Base-by-base conservation (phyloP, 2,797 vertebrate species). In the Neostethus bicornis region DNA sequence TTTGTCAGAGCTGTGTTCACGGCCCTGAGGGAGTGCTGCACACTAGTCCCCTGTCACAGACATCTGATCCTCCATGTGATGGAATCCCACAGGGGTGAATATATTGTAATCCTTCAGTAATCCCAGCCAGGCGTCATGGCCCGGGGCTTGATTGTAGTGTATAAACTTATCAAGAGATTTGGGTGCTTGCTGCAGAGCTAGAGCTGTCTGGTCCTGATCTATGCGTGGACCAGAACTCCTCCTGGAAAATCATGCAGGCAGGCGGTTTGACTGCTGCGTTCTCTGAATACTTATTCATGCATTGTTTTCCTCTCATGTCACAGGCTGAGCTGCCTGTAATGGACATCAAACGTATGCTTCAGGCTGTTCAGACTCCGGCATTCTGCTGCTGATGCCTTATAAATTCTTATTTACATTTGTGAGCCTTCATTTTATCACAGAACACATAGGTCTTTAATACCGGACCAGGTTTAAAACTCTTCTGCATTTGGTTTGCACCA, bases 51-150 rank as follows among this genome's bases (percentile, higher is more conserved):
- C 87, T 73, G 85, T 86, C 83, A 85, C 62, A 77, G 23, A 74
- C 75, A 82, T 81, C 80, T 80, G 85, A 86, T 88, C 82, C 81
- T 82, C 66, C 64, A 76, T 87, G 89, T 82, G 72, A 87, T 79
- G 80, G 70, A 70, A 80, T 90, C 85, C 85, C 85, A 77, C 70
- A 67, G 77, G 83, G 77, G 81, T 67, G 87, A 89, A 82, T 83
- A 79, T 72, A 83, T 85, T 59, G 83, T 89, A 91, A 91, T 91
- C 89, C 82, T 73, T 76, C 8, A 19, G 57, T 89, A 92, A 90
- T 92, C 88, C 87, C 67, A 49, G 71, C 70, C 76, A 77, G 84
- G 77, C 84, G 75, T 87, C 81, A 83, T 61, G 79, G 83, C 79
- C 73, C 59, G 49, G 32, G 11, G 78, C 80, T 73, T 87, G 83